These are phyloP conservation scores for Bombus waltoni DNA, from an alignment of 1,140 invertebrate genomes.

Conservation along the genomic window DNA sequence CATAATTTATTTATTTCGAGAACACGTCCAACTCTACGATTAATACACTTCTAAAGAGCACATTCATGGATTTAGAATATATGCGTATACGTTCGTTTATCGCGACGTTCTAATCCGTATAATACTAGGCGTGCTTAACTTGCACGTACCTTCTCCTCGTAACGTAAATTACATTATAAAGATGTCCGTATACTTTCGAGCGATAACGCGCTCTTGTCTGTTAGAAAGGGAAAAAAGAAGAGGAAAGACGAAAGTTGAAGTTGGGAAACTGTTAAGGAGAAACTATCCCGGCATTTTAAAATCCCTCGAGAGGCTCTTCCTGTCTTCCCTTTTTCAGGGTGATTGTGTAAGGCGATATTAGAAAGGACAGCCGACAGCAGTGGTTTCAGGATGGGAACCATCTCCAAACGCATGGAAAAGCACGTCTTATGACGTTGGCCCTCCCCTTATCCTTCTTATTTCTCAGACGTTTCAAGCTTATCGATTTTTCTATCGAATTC, in stretches of 20 bases:
- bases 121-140: too few species aligned
- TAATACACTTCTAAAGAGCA: too few species aligned
- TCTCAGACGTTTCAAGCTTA: not conserved
- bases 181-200: not conserved
- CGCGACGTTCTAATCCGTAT: too few species aligned
- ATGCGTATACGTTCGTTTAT: too few species aligned
- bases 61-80: too few species aligned
- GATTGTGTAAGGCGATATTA: slow-evolving; percentile 42
- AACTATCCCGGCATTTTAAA: slow-evolving; percentile 51
- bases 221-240: not conserved
- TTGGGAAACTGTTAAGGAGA: slow-evolving; percentile 41
- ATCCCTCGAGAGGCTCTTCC: slow-evolving; percentile 33
- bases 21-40: too few species aligned
- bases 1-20: too few species aligned
- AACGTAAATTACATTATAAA: not conserved
- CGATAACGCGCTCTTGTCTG: not conserved
- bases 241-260: slow-evolving; percentile 27
- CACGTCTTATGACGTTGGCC: slow-evolving; percentile 7
- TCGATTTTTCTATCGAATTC: not conserved
- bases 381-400: slow-evolving; percentile 19
- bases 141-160: not conserved
- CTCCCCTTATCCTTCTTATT: not conserved
- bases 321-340: slow-evolving; percentile 21
- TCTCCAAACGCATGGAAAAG: slow-evolving; percentile 25
- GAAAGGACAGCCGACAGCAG: slow-evolving; percentile 16